A percentile compares a stretch with the other conserved stretches of the same genome.
Conservation (phyloP, 2,888 invertebrate species). For the Drosophila acutilabella region DNA sequence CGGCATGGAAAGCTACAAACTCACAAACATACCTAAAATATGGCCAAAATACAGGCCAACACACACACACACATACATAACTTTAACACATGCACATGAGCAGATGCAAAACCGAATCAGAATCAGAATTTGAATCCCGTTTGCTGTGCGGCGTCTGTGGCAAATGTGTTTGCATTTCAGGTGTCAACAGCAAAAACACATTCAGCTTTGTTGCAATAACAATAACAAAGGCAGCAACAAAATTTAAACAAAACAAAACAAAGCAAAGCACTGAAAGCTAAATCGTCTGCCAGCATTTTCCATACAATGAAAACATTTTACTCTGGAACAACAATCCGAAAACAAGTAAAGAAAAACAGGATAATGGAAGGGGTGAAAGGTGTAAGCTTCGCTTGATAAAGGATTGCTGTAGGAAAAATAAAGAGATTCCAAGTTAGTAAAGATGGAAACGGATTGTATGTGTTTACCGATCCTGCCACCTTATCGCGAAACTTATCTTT, state of each 20-base stretch:
- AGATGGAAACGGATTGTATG: not conserved
- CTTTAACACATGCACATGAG: slow-evolving; percentile 26
- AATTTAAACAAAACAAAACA: slow-evolving; percentile 41
- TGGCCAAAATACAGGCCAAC: slow-evolving; percentile 13
- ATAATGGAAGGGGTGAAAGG: not conserved
- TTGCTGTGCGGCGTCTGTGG: slow-evolving; percentile 72
- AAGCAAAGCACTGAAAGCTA: slow-evolving; percentile 40
- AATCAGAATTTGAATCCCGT: slow-evolving; percentile 49
- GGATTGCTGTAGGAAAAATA: not conserved
- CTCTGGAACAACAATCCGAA: slow-evolving; percentile 38
- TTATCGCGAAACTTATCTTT: too few relatives aligned
- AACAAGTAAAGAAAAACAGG: slow-evolving; percentile 33
- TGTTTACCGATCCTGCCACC: not conserved
- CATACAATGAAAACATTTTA: slow-evolving; percentile 76
- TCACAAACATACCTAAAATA: slow-evolving; percentile 8
- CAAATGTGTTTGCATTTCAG: slow-evolving; percentile 77
- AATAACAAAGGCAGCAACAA: slow-evolving; percentile 56
- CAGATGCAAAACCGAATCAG: slow-evolving; percentile 56
- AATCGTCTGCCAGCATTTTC: slow-evolving; percentile 60
- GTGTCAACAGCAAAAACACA: slow-evolving; percentile 78
- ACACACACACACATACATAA: slow-evolving; percentile 15
- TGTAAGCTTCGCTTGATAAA: not conserved
- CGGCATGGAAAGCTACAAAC: slow-evolving; percentile 10
- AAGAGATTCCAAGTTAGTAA: not conserved
- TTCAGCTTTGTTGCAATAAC: slow-evolving; percentile 76